Conservation (phyloP, 1,140 invertebrate species). For the Drosophila orena region DNA sequence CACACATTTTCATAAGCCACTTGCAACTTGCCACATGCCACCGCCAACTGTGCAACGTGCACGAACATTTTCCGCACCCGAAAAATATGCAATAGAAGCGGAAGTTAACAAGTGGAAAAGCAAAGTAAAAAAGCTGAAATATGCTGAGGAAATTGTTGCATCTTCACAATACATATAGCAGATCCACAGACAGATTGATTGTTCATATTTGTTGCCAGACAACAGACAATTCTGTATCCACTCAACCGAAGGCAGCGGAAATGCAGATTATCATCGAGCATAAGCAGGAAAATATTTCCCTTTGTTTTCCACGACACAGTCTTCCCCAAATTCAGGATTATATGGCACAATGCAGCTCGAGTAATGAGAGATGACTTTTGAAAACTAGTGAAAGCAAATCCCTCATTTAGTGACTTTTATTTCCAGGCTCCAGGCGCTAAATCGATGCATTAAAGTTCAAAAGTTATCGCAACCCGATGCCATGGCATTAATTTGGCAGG, state of each 20-base stretch:
- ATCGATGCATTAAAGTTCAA: neutral
- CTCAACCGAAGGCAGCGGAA: slow-evolving; percentile 27
- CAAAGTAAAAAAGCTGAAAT: slow-evolving; percentile 14
- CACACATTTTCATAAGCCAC: slow-evolving; percentile 24
- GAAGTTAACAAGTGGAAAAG: slow-evolving; percentile 40
- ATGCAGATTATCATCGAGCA: slow-evolving; percentile 27
- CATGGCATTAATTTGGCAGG: slow-evolving; percentile 17
- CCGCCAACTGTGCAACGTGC: slow-evolving; percentile 21
- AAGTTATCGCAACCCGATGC: neutral
- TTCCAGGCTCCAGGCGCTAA: neutral
- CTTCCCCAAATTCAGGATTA: neutral
- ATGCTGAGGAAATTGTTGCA: slow-evolving; percentile 11
- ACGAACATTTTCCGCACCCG: slow-evolving; percentile 11
- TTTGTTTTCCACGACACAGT: slow-evolving; percentile 10
- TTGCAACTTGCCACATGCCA: slow-evolving; percentile 40
- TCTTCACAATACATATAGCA: neutral
- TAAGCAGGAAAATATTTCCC: slow-evolving; percentile 17
- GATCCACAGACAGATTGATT: slow-evolving; percentile 37
- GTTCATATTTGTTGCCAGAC: slow-evolving; percentile 52
- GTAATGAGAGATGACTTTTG: neutral
- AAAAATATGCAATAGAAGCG: slow-evolving; percentile 41
- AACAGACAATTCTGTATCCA: slow-evolving; percentile 37
- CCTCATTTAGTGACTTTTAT: slow-evolving; percentile 8
- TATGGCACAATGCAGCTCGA: neutral
- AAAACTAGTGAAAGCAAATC: neutral